Conservation (phyloP, 2,888 invertebrate species). For the Tuta absoluta region DNA sequence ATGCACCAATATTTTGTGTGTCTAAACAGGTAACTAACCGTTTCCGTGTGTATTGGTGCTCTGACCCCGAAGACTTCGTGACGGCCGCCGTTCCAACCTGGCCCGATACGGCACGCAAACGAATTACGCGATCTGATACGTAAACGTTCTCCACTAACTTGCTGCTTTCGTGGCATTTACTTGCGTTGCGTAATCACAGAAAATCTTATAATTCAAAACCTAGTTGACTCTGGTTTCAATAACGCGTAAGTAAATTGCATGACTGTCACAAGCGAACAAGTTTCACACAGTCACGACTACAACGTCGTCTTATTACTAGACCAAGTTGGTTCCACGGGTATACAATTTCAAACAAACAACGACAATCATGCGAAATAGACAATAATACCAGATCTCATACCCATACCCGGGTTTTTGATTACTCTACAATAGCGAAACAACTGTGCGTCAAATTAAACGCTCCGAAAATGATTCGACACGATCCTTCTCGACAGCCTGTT, state of each 20-base stretch:
- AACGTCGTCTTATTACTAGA: conserved; percentile 56
- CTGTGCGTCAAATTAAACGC: conserved; percentile 42
- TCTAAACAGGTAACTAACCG: conserved; percentile 51
- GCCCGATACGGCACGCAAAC: conserved; percentile 57
- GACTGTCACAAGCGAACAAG: conserved; percentile 52
- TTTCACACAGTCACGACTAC: conserved; percentile 60
- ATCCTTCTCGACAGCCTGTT: conserved; percentile 26
- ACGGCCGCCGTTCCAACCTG: conserved; percentile 55
- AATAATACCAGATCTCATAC: conserved; percentile 48
- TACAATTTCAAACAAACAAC: conserved; percentile 59
- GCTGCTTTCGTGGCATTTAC: conserved; percentile 62
- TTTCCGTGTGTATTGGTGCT: conserved; percentile 59
- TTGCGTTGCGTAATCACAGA: conserved; percentile 52
- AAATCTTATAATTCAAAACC: conserved; percentile 49
- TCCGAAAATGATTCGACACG: conserved; percentile 1
- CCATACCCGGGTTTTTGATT: conserved; percentile 39
- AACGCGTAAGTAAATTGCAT: conserved; percentile 48
- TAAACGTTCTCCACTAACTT: conserved; percentile 57
- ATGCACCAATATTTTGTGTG: too few species aligned
- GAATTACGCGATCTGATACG: conserved; percentile 59
- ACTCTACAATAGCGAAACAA: conserved; percentile 45
- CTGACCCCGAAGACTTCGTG: conserved; percentile 66
- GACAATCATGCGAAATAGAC: conserved; percentile 50
- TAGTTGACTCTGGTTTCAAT: conserved; percentile 50
- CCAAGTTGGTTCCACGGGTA: conserved; percentile 49